Base-by-base conservation (phyloP, 1,140 invertebrate genomes). In the Apis cerana region DNA sequence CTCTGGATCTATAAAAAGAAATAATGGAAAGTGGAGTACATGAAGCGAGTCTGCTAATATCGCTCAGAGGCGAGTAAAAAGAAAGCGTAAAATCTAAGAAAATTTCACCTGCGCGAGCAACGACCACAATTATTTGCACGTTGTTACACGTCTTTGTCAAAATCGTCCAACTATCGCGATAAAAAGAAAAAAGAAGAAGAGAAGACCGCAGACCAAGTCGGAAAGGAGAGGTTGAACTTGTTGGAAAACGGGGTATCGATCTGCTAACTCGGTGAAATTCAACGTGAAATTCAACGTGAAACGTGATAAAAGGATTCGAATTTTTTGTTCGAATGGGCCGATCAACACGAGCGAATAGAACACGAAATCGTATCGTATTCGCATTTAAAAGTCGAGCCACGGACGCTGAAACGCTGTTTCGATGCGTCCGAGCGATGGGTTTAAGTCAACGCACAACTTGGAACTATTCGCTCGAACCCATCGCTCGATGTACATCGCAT, bases 311-410 rank as follows among this genome's bases (percentile, higher is more conserved):
- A 70, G 23, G n/a, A 3, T 4, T 54, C n/a, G n/a, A 71, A 71
- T 54, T 54, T 27, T 50, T 17, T 13, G 67, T n/a, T 27, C 56
- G 48, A 76, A 23, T n/a, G 58, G 19, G 48, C 13, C 17, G 64
- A 64, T 76, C 65, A 64, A n/a, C 23, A 5, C 48, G 43, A 12
- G 19, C 11, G 54, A 75, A 85, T 52, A 67, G 62, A 56, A 52
- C 68, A 67, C 68, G 83, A 72, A 85, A 64, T 56, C 68, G 75
- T 90, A 91, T 91, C 87, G 50, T 10, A 5, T 13, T 91, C 77
- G 90, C 90, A 85, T 86, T 88, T 80, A 78, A 83, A 81, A 54
- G 85, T 89, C 33, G 33, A 43, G 33, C 33, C 33, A 43, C 33
- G 33, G 33, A 43, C 4, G 33, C 33, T 33, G 33, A 50, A 50